Percentiles rank a stretch among this genome's conserved stretches.
Conservation (phyloP, 2,113 vertebrate genomes). For the Hippocampus guttulatus region DNA sequence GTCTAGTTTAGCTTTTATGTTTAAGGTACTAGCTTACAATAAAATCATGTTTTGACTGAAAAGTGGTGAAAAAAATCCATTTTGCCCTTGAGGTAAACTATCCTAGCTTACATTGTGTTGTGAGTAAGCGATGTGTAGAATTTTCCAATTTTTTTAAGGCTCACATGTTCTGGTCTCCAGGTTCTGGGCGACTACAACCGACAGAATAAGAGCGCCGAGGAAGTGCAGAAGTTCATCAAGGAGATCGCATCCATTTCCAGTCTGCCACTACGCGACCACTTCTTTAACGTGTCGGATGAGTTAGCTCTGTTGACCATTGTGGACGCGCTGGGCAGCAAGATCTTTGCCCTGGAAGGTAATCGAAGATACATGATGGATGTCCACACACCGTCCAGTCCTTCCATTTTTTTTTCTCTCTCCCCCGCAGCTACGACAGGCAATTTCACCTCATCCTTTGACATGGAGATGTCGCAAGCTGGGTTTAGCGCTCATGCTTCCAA, state of each 20-base stretch:
- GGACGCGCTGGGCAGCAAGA: conserved; percentile 86
- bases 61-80: neutral
- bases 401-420: conserved; percentile 6
- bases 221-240: conserved; percentile 79
- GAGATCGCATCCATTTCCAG: conserved; percentile 92
- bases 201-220: conserved; percentile 80
- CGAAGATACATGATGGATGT: conserved; percentile 12
- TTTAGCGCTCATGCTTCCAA: conserved; percentile 89
- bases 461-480: conserved; percentile 98
- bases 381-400: neutral
- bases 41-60: neutral
- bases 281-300: conserved; percentile 97
- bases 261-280: conserved; percentile 81
- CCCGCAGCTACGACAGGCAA: conserved; percentile 83
- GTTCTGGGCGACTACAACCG: conserved; percentile 92
- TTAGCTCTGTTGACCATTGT: conserved; percentile 84
- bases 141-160: neutral
- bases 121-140: neutral
- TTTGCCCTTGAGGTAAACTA: neutral
- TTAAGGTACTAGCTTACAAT: neutral
- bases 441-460: conserved; percentile 85
- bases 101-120: neutral
- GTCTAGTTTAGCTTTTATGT: neutral
- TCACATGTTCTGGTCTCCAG: conserved; percentile 58
- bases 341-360: conserved; percentile 93